Evolutionary conservation across 2,113 vertebrate species (phyloP).

Genomic region (Cyanocitta stelleri): DNA sequence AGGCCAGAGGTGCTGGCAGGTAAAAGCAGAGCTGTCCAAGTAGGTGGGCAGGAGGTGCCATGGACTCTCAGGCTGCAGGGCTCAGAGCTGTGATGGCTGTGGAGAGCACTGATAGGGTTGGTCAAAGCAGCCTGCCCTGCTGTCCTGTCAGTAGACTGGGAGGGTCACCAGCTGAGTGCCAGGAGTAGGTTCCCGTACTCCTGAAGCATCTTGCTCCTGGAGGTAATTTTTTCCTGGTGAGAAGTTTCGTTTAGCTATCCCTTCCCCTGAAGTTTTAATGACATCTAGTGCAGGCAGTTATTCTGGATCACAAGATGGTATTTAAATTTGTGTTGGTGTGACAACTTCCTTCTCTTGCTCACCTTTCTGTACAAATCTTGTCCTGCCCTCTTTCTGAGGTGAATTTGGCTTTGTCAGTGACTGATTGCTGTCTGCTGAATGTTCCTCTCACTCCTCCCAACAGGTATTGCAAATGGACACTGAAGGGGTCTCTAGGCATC

Average conservation of each 20-base stretch:
- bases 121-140: background rate
- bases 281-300: background rate
- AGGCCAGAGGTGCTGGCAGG: background rate
- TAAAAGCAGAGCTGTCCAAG: background rate
- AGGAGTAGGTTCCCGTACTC: background rate
- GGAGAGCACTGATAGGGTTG: background rate
- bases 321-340: background rate
- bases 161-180: rapidly evolving
- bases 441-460: background rate
- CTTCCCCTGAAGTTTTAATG: background rate
- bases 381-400: background rate
- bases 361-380: background rate
- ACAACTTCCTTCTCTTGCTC: background rate
- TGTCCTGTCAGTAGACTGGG: background rate
- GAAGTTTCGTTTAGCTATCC: background rate
- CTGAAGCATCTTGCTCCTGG: background rate
- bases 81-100: background rate
- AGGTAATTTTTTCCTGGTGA: background rate
- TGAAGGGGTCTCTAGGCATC: background rate
- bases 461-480: background rate
- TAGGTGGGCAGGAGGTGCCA: background rate
- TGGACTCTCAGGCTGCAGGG: background rate
- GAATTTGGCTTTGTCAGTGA: background rate
- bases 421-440: background rate
- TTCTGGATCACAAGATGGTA: background rate